phyloP scores from a whole-genome alignment of 1,140 invertebrate genomes.

The Potamilus streckersoni region DNA sequence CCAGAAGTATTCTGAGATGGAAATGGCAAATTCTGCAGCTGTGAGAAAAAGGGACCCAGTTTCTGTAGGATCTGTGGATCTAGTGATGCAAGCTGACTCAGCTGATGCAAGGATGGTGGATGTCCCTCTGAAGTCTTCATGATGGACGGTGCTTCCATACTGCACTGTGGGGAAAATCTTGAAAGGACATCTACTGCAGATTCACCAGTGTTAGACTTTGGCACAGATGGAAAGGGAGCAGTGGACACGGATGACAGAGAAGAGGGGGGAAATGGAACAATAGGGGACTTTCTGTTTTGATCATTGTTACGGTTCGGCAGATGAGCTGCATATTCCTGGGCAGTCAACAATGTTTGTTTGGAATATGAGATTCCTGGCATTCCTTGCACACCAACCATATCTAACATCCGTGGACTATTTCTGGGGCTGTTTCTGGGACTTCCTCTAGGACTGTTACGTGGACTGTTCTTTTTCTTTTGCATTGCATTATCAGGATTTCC shows the following conservation, averaged over 20 bases:
- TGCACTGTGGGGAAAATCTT: constrained; percentile 26
- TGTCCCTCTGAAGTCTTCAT: constrained; percentile 23
- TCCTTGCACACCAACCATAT: background rate
- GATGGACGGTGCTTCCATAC: constrained; percentile 21
- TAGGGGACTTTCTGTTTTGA: constrained; percentile 26
- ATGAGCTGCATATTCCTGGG: constrained; percentile 19
- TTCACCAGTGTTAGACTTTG: background rate
- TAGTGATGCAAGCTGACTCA: constrained; percentile 11
- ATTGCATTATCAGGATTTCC: constrained; percentile 24
- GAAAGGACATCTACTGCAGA: constrained; percentile 1
- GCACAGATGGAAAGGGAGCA: constrained; percentile 1
- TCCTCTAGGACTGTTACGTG: constrained; percentile 27
- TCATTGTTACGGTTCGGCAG: constrained; percentile 19
- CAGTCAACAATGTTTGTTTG: constrained; percentile 12
- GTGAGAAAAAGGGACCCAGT: constrained; percentile 15
- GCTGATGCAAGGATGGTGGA: constrained; percentile 11
- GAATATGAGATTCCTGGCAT: background rate
- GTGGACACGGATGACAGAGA: constrained; percentile 5
- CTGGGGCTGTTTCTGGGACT: constrained; percentile 17
- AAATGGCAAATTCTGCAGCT: constrained; percentile 26
- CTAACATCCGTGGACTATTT: constrained; percentile 20
- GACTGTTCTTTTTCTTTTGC: constrained; percentile 33
- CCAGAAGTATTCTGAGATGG: constrained; percentile 3
- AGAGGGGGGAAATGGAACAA: constrained; percentile 10
- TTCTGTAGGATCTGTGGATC: constrained; percentile 21